Evolutionary conservation across 2,113 vertebrate species (phyloP), one percentile per base, ranked within the genome.

Genomic region (Cryptomyrus ogoouensis): DNA sequence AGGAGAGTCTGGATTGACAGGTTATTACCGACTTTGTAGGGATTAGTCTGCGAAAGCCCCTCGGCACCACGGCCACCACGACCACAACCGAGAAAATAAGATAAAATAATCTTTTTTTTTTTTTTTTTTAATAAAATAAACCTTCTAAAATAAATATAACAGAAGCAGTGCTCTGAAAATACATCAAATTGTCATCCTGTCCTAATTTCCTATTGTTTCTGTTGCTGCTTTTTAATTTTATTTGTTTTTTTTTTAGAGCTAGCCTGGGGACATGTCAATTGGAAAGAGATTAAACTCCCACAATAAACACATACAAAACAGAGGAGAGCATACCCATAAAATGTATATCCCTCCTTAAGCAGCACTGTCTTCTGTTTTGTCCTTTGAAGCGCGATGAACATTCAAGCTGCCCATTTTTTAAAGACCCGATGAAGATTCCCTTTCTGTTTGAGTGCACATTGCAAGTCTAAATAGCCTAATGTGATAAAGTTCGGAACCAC

Each of bases 21-120:
- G 96, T 96, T 96, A 96, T 96, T 96, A 96, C 93, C 91, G 94
- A 94, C 94, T 96, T 96, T 96, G 94, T 94, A 92, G 93, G 94
- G 95, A 96, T 96, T 95, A 96, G 94, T 94, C 94, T 93, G 95
- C 94, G 94, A 96, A 96, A 95, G 94, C 93, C 93, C 93, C 92
- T 94, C 93, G 94, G 93, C 92, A 93, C 93, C 83, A 83, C 92
- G 93, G 94, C 93, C 91, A 93, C 92, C 90, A 90, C 49, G 88
- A 92, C 92, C 94, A 93, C 92, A 95, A 94, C 92, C 93, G 92
- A 91, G 74, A 91, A 95, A 94, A 95, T 94, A 95, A 95, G 91
- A 95, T 94, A 93, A 95, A 95, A 96, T 96, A 93, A 95, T 95
- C 94, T 95, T 92, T 94, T 31, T 31, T 31, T 31, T 62, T 24